These are phyloP conservation scores for Acanthosepion lycidas DNA, from an alignment of 2,888 invertebrate species.

Conservation along the genomic window DNA sequence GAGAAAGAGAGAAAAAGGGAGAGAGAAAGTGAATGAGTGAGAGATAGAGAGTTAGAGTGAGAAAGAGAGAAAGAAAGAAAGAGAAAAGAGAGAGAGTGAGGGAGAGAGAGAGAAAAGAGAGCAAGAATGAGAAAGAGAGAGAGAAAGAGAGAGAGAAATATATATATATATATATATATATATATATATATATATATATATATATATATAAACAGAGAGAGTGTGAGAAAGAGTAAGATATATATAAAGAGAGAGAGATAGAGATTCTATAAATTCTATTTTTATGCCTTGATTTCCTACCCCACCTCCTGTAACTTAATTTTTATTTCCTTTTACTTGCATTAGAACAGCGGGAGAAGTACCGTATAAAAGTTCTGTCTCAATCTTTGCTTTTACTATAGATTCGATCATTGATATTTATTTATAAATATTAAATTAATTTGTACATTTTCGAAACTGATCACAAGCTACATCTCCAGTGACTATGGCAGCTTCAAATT, in stretches of 20 bases:
- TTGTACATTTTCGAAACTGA: background rate
- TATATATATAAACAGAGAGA: too few species aligned
- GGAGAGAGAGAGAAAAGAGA: background rate
- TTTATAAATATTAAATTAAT: background rate
- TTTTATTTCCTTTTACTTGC: background rate
- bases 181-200: too few species aligned
- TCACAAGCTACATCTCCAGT: background rate
- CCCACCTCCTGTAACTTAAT: background rate
- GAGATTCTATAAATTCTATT: background rate
- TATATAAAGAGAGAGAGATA: background rate
- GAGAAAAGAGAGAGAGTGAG: background rate
- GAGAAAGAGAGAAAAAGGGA: too few species aligned
- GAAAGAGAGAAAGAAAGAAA: background rate
- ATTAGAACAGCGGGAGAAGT: background rate
- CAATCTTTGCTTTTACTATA: background rate
- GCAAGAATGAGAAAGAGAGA: too few species aligned
- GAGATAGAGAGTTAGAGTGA: background rate
- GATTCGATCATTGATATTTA: background rate
- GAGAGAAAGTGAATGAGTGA: too few species aligned
- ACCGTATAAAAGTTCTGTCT: background rate
- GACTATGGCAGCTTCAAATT: background rate
- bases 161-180: too few species aligned
- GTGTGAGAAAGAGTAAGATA: too few species aligned
- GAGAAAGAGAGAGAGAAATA: too few species aligned
- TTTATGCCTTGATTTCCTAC: background rate